Evolutionary conservation across 2,888 invertebrate genomes (phyloP).

Genomic region (Caenorhabditis sp.): DNA sequence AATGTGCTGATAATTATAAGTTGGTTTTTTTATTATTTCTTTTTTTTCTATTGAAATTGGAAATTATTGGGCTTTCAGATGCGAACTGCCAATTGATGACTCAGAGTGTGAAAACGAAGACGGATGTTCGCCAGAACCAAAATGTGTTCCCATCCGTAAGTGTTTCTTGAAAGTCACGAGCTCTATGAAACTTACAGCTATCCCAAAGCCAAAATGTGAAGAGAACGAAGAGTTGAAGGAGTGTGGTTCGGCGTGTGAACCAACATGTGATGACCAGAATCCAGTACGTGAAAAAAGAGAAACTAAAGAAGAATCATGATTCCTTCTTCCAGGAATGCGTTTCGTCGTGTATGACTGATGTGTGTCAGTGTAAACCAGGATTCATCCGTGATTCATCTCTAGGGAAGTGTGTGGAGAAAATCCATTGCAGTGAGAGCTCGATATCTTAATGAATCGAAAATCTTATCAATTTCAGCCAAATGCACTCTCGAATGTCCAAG

Average conservation of each 20-base stretch:
- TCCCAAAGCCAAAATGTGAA: slow-evolving; percentile 27
- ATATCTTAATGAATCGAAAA: too few relatives aligned
- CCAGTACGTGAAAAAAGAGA: slow-evolving; percentile 13
- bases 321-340: slow-evolving; percentile 16
- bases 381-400: slow-evolving; percentile 23
- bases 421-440: slow-evolving; percentile 29
- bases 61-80: slow-evolving; percentile 23
- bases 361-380: slow-evolving; percentile 54
- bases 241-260: slow-evolving; percentile 57
- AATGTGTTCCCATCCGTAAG: slow-evolving; percentile 36
- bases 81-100: neutral
- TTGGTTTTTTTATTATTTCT: neutral
- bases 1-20: slow-evolving; percentile 45
- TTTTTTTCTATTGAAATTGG: neutral
- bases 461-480: too few relatives aligned
- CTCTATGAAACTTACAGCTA: slow-evolving; percentile 14
- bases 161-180: neutral
- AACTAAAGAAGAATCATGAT: neutral
- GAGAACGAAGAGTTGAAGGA: slow-evolving; percentile 48
- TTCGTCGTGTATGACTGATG: slow-evolving; percentile 39
- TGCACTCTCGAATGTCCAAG: slow-evolving; percentile 35
- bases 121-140: slow-evolving; percentile 16
- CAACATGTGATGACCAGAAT: slow-evolving; percentile 45
- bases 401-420: slow-evolving; percentile 39
- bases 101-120: slow-evolving; percentile 36